Evolutionary conservation across 2,113 vertebrate species (phyloP), one percentile per base, ranked within the genome.

Genomic region (Xenopus borealis): DNA sequence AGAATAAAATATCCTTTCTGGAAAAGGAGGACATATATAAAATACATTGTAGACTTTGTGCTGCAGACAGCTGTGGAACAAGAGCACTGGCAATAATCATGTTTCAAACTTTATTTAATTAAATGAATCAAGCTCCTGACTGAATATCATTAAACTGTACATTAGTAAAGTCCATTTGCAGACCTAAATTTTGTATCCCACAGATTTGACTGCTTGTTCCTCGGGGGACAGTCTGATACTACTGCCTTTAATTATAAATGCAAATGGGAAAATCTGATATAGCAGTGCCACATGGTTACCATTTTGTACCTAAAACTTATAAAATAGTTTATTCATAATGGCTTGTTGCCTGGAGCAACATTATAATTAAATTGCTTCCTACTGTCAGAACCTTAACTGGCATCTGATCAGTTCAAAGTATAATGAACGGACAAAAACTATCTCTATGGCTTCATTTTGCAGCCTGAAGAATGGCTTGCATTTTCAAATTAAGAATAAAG

Each of bases 301-400:
- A 9, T 23, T 55, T 13, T 50, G 47, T 16, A 7, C 4, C 53
- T 50, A 20, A 70, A 64, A 64, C 70, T 45, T 40, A 47, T 16
- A 75, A 30, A 77, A 50, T 40, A n/a, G 63, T 77, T 77, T 70
- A 45, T 70, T 46, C 30, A 69, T 67, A 63, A 77, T 64, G 59
- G 66, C 67, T 30, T 16, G 8, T 30, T 27, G 74, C 74, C 74
- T 64, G 67, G 18, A 70, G 74, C 74, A 63, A 64, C 74, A 70
- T 64, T 64, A 70, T 64, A 77, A 77, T 77, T 77, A 77, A 67
- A 77, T 77, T 77, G 74, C 74, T 77, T 77, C 74, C 74, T 77
- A 77, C 74, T 70, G 74, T 70, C 73, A 70, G 59, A 70, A 64
- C 64, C 59, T 77, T 77, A 77, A 70, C 74, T 77, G 66, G 67